Base-by-base conservation (phyloP, 2,888 invertebrate genomes). In the Eristalis intricaria region DNA sequence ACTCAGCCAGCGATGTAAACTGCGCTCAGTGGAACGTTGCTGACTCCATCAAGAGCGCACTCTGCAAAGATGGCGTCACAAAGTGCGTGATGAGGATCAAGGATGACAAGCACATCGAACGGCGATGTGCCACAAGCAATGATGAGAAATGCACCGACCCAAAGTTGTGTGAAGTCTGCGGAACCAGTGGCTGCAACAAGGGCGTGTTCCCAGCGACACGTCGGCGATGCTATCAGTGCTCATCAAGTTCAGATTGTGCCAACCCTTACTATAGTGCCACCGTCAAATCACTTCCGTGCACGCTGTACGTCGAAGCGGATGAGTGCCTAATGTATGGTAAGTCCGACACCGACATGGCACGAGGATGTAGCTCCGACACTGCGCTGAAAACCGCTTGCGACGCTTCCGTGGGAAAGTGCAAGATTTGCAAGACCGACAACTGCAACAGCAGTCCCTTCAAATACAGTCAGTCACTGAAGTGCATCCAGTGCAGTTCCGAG, bases 281-380 rank as follows among this genome's bases (percentile, higher is more conserved):
- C 3, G 58, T 76, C 1, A 7, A 13, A 22, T 65, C 89, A 1
- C 43, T 43, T 1, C 73, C 89, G 1, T 91, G 91, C 43, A 23
- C 23, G 0, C 79, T 89, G 11, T 91, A 89, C 69, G 88, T 79
- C 1, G 81, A 71, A 5, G 58, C 78, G 1, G 91, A 91, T 5
- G 70, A 89, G 15, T 91, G 91, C 61, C 90, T 89, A 69, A 89
- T 89, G 19, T 88, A 73, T 38, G 89, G 85, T 10, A 74, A 82
- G 0, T 86, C 78, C 43, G 85, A 76, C 0, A 61, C 81, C 4
- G 11, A 43, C 15, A 90, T 90, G 89, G 68, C 58, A 38, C 90
- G 91, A 4, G 91, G 91, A 29, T 91, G 91, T 75, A 61, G 83
- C 4, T 90, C 91, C 0, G n/a, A 50, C 50, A 89, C 90, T 69